Base-by-base conservation (phyloP, 2,797 vertebrate species). In the Falco columbarius region DNA sequence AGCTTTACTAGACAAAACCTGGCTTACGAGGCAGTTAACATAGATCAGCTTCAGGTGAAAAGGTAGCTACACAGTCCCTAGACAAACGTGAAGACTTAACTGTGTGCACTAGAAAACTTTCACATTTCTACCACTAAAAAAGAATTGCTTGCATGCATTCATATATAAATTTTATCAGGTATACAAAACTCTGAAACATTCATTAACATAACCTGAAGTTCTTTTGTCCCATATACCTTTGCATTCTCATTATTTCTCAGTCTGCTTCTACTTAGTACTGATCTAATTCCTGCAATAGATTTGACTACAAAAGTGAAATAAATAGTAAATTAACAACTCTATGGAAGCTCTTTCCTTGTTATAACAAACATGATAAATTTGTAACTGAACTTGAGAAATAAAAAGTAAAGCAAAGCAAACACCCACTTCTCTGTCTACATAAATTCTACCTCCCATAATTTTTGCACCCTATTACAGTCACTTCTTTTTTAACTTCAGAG, bases 41-140 rank as follows among this genome's bases (percentile, higher is more conserved):
- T 0, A 38, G 51, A 81, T 24, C 61, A 91, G 61, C 32, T 75
- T 47, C 66, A 93, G 80, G 54, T 81, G 49, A 65, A 79, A 83
- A 83, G 49, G 54, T 40, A 95, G 49, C 21, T 27, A 65, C 0
- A 0, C 0, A 51, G 30, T 20, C 51, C 27, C 59, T 51, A 27
- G 40, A 59, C 42, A 75, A 61, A 59, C 1, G 3, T 3, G 1
- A 49, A 63, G 24, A 73, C 21, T 46, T 68, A 38, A 75, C 24
- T 54, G 3, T 5, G 61, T 1, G 5, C 21, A 54, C 30, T 8
- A 80, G 9, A 73, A 81, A 91, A 73, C 27, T 32, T 87, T 7
- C 8, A 26, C 1, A 1, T 14, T 81, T 77, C 49, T 71, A 52
- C 12, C 49, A 81, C 38, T 54, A 54, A 81, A 86, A 80, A 0